phyloP scores from a whole-genome alignment of 1,140 invertebrate species.

The Metopolophium dirhodum region DNA sequence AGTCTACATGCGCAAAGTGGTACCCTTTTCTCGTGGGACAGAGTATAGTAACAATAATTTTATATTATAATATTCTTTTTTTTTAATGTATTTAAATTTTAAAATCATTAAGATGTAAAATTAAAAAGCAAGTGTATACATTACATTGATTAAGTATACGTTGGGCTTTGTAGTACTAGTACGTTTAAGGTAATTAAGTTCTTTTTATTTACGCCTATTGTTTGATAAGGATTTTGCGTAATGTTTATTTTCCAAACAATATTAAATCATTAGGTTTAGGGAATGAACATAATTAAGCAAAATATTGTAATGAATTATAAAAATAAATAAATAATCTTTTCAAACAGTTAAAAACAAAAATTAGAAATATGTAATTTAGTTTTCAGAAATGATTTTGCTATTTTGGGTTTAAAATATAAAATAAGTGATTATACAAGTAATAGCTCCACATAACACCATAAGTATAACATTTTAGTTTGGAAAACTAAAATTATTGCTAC shows the following conservation, averaged over 20 bases:
- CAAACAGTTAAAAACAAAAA: not conserved
- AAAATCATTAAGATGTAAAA: not conserved
- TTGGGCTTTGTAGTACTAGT: too few relatives aligned
- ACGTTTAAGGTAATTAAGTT: not conserved
- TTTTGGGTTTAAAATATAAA: not conserved
- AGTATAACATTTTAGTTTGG: not conserved
- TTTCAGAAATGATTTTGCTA: not conserved
- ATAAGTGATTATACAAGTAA: not conserved
- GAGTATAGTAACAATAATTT: too few relatives aligned
- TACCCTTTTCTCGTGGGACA: too few relatives aligned
- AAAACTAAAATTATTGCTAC: not conserved
- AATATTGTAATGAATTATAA: not conserved
- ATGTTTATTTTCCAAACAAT: not conserved
- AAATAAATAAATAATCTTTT: too few relatives aligned
- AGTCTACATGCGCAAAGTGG: too few relatives aligned
- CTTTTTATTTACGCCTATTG: not conserved
- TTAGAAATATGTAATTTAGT: not conserved
- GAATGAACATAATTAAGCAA: too few relatives aligned
- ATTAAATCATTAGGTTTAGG: too few relatives aligned
- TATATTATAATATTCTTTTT: too few relatives aligned
- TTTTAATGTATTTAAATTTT: too few relatives aligned
- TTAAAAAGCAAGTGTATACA: not conserved
- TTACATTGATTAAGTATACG: too few relatives aligned
- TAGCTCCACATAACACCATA: not conserved
- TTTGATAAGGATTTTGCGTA: not conserved